Base-by-base conservation (phyloP, 2,888 invertebrate species). In the Drosophila rellima region DNA sequence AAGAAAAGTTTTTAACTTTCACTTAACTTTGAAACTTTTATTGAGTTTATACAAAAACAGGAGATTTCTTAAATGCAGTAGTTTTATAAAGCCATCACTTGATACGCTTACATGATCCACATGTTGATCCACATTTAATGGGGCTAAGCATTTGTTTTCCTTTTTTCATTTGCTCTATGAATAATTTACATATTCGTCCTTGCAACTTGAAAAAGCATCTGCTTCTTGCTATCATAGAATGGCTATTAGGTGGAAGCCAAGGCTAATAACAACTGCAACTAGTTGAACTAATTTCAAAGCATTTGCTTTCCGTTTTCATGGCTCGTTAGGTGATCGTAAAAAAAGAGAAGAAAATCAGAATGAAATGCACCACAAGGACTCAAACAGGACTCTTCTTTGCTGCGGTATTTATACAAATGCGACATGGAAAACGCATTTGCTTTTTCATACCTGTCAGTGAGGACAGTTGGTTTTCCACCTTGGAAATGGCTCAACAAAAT, bases 401-500 rank as follows among this genome's bases (percentile, higher is more conserved):
- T n/a, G n/a, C n/a, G 60, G 54, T 45, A 56, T 55, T 79, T 52
- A 56, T 51, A 48, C 44, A 57, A 69, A 56, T 62, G 70, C 63
- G 69, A 80, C 79, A 80, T 82, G 82, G 69, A 82, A 82, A 80
- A 80, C 80, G 80, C 79, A 80, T 80, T 80, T 80, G 63, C 35
- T 31, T 47, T 44, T 55, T 35, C 42, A 47, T 50, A 31, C 31
- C 40, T 6, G 42, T n/a, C 17, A 44, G 40, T 54, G 69, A 66
- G 54, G 29, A 57, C 66, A 39, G 59, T 15, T 26, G n/a, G 45
- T 33, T 15, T 59, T 39, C 26, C 44, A 55, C 42, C 42, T 29
- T 40, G 37, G 54, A 50, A 60, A 63, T 59, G 51, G 18, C 50
- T 59, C 44, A 66, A 31, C 26, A 17, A 48, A 48, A 18, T 2